Base-by-base conservation (phyloP, 1,140 invertebrate genomes). In the Drosophila kohkoa region DNA sequence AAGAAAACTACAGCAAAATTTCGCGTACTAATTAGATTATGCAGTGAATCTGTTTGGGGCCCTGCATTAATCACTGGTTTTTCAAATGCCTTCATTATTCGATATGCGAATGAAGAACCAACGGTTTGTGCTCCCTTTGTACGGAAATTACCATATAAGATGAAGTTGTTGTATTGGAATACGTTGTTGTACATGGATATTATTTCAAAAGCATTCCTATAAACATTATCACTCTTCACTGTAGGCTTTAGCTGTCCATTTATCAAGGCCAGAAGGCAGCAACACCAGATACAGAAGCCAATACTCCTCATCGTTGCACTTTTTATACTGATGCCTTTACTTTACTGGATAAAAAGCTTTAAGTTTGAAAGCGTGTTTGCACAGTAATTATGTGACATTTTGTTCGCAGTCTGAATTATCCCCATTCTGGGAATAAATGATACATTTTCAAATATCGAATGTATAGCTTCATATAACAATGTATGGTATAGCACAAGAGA, bases 281-380 rank as follows among this genome's bases (percentile, higher is more conserved):
- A 60, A 20, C 35, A 51, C 13, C 15, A 68, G 0, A 60, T 3
- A 30, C 8, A 16, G 5, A 48, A 0, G 4, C 15, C 25, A 15
- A 13, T 11, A 60, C 8, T 45, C 55, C 10, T 67, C 70, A 73
- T 73, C n/a, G n/a, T 32, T 13, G 11, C 11, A 20, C 10, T 11
- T 45, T 43, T 13, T 35, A 25, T 16, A 60, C 35, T 38, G 35
- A 38, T 10, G 35, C 10, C 0, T 8, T 8, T 38, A 8, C 5
- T 38, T 8, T 8, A 0, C 35, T 8, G 8, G 35, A 8, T 8
- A 8, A 20, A 20, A 20, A 20, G 20, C 20, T 20, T 20, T 3
- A 20, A 20, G 2, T 20, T 20, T 20, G 20, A 20, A 20, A 20
- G 20, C 20, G 20, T 20, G 20, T 20, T 20, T 20, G 20, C 3